phyloP scores from a whole-genome alignment of 2,797 vertebrate species.

The Taeniopygia guttata region DNA sequence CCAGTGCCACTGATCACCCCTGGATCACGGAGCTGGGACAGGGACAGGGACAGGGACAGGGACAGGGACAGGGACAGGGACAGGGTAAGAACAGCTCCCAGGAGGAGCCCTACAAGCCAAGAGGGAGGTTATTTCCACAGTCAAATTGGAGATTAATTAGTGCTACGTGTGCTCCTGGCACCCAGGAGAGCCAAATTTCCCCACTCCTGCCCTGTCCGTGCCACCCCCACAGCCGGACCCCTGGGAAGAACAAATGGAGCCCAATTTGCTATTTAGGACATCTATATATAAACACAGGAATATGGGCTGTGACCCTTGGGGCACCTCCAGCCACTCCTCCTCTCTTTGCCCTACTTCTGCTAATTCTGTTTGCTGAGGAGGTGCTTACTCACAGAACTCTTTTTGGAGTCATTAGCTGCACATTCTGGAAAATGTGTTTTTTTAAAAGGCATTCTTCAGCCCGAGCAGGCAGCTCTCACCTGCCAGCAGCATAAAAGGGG shows the following conservation, averaged over 20 bases:
- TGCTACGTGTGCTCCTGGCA: accelerated
- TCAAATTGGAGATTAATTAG: neutral
- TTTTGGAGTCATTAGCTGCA: accelerated
- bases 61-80: neutral
- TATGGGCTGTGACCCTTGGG: neutral
- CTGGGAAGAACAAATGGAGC: neutral
- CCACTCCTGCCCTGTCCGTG: neutral
- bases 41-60: neutral
- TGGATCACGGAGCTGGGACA: neutral
- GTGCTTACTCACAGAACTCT: neutral
- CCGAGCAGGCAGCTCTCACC: neutral
- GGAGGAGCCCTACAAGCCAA: neutral
- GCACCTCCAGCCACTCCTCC: neutral
- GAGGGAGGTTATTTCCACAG: neutral
- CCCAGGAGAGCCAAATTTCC: neutral
- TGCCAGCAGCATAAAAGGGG: neutral
- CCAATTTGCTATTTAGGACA: neutral
- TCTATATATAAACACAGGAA: neutral
- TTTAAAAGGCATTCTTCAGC: neutral
- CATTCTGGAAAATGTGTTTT: neutral
- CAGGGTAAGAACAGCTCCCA: neutral
- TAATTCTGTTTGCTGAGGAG: neutral
- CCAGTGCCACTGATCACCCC: accelerated
- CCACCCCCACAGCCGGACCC: neutral
- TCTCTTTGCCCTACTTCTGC: slow-evolving; percentile 3